phyloP scores from a whole-genome alignment of 2,888 invertebrate genomes.

The Exephanes ischioxanthus region DNA sequence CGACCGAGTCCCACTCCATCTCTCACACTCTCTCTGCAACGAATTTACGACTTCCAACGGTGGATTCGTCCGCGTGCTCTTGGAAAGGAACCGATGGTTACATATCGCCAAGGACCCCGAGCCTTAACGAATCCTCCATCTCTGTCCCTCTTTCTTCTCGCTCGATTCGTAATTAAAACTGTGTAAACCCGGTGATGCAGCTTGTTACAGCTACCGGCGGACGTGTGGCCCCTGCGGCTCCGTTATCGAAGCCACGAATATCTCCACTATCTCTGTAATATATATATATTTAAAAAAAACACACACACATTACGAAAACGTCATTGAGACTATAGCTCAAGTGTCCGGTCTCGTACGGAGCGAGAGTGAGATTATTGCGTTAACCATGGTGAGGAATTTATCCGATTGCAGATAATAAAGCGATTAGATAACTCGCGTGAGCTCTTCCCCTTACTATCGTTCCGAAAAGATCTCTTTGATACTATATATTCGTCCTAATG shows the following conservation, averaged over 20 bases:
- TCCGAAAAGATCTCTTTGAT: slow-evolving; percentile 14
- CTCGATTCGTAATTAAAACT: slow-evolving; percentile 46
- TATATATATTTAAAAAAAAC: not conserved
- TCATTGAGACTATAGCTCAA: not conserved
- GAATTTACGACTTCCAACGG: slow-evolving; percentile 59
- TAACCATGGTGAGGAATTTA: slow-evolving; percentile 9
- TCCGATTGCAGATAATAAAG: slow-evolving; percentile 35
- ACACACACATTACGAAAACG: not conserved
- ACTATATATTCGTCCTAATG: not conserved
- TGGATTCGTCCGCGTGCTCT: slow-evolving; percentile 45
- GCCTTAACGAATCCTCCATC: slow-evolving; percentile 58
- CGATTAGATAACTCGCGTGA: slow-evolving; percentile 52
- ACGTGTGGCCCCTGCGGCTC: slow-evolving; percentile 18
- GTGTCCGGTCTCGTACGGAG: not conserved
- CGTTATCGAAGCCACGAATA: slow-evolving; percentile 39
- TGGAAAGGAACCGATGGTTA: slow-evolving; percentile 46
- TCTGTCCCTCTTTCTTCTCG: slow-evolving; percentile 24
- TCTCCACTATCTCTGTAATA: not conserved
- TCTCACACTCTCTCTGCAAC: slow-evolving; percentile 24
- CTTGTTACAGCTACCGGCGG: not conserved
- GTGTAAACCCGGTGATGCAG: slow-evolving; percentile 26
- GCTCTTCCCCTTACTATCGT: slow-evolving; percentile 4
- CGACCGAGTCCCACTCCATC: slow-evolving; percentile 31
- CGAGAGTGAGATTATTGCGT: slow-evolving; percentile 24
- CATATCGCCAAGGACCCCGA: slow-evolving; percentile 47